Percentiles rank a stretch among this genome's conserved stretches.
These are phyloP conservation scores for Sphyrna mokarran DNA, from an alignment of 2,113 vertebrate species.

Conservation along the genomic window DNA sequence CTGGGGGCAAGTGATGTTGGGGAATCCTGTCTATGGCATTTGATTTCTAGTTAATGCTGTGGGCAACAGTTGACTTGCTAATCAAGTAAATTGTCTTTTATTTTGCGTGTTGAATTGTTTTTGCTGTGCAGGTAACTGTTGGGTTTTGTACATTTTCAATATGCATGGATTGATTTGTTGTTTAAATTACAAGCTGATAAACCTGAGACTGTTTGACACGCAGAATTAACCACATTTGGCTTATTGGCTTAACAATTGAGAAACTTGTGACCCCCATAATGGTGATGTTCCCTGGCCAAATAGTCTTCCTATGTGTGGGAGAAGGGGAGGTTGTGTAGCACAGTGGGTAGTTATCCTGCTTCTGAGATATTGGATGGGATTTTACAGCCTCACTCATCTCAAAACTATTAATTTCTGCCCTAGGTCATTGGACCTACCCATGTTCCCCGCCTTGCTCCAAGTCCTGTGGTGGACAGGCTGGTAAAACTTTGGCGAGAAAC, in stretches of 20 bases:
- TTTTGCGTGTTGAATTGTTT: slow-evolving; percentile 9
- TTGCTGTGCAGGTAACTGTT: not conserved
- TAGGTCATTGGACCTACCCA: too few species aligned
- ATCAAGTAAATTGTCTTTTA: not conserved
- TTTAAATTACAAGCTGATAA: not conserved
- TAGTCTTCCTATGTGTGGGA: not conserved
- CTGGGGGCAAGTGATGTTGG: too few species aligned
- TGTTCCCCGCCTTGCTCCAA: too few species aligned
- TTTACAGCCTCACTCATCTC: too few species aligned
- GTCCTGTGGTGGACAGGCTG: too few species aligned
- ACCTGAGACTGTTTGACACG: not conserved
- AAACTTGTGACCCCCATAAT: not conserved
- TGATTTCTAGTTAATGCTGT: not conserved
- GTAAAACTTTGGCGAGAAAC: not conserved
- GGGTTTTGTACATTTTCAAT: not conserved
- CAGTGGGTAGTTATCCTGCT: not conserved
- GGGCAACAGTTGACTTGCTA: not conserved
- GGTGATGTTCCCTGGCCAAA: not conserved
- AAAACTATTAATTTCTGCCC: too few species aligned
- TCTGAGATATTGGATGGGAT: too few species aligned
- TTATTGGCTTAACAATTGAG: not conserved
- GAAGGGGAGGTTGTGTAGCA: not conserved
- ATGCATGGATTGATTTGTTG: not conserved
- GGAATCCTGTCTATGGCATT: too few species aligned
- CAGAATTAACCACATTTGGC: not conserved